These are phyloP conservation scores for Agonopterix heracliana DNA, from an alignment of 2,888 invertebrate species.

Conservation along the genomic window DNA sequence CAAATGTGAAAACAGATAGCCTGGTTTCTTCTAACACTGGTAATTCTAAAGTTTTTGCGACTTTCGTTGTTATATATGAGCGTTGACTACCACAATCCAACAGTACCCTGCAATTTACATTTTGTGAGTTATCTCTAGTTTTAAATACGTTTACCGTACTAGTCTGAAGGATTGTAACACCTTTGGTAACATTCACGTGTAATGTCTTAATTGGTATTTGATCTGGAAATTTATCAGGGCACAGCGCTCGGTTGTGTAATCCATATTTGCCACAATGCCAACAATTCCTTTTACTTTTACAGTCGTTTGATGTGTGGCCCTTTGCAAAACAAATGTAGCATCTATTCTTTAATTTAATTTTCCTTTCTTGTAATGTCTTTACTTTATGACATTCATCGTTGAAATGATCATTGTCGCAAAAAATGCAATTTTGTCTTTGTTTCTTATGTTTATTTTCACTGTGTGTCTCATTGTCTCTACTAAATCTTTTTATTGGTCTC, in stretches of 20 bases:
- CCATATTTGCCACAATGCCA: constrained; percentile 1
- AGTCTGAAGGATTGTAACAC: not conserved
- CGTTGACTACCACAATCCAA: constrained; percentile 9
- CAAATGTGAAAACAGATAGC: constrained; percentile 6
- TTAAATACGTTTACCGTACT: not conserved
- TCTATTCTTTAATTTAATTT: not conserved
- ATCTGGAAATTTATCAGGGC: not conserved
- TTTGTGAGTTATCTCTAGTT: not conserved
- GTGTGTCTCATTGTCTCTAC: not conserved
- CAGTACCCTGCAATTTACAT: not conserved
- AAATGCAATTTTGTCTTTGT: constrained; percentile 4
- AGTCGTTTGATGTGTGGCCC: constrained; percentile 1
- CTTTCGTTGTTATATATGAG: not conserved
- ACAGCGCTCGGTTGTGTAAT: constrained; percentile 4
- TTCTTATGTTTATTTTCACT: not conserved
- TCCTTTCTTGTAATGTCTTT: constrained; percentile 3
- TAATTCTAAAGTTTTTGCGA: constrained; percentile 1
- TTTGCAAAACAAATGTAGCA: constrained; percentile 6
- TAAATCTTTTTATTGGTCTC: not conserved
- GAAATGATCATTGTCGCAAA: constrained; percentile 5
- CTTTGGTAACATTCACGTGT: not conserved
- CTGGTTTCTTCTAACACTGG: not conserved
- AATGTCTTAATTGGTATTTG: not conserved
- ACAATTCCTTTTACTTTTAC: constrained; percentile 1
- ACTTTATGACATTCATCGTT: constrained; percentile 7